phyloP scores from a whole-genome alignment of 2,113 vertebrate species.

The Romanogobio albipinnatus region DNA sequence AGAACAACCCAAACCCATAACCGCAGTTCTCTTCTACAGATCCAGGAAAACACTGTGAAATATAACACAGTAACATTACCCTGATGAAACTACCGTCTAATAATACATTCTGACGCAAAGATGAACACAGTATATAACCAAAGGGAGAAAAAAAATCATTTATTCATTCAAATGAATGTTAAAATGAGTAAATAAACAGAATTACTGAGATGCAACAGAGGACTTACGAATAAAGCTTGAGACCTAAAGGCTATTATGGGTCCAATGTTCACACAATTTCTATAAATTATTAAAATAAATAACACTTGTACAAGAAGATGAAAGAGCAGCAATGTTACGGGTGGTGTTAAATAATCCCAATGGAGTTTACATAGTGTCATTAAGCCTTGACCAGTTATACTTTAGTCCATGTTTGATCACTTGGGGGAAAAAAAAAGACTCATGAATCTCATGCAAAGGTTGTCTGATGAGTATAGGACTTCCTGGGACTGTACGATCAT shows the following conservation, averaged over 20 bases:
- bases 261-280: slow-evolving; percentile 51
- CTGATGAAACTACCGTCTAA: neutral
- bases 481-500: neutral
- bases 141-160: slow-evolving; percentile 58
- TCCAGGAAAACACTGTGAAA: neutral
- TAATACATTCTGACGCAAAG: neutral
- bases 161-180: slow-evolving; percentile 62
- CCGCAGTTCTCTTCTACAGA: neutral
- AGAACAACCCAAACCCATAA: neutral
- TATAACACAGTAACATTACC: neutral
- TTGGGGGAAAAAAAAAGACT: neutral
- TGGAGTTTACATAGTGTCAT: slow-evolving; percentile 53
- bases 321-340: slow-evolving; percentile 59
- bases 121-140: slow-evolving; percentile 20
- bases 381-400: slow-evolving; percentile 25
- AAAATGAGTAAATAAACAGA: slow-evolving; percentile 55
- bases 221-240: slow-evolving; percentile 48
- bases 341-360: slow-evolving; percentile 55
- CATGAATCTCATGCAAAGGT: slow-evolving; percentile 22
- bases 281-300: slow-evolving; percentile 69
- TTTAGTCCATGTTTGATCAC: slow-evolving; percentile 28
- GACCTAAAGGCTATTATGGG: slow-evolving; percentile 49
- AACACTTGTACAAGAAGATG: slow-evolving; percentile 60
- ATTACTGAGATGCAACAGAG: slow-evolving; percentile 47
- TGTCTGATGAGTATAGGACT: neutral